A percentile compares a stretch with the other conserved stretches of the same genome.
Conservation (phyloP, 2,113 vertebrate genomes). For the Zeus faber region DNA sequence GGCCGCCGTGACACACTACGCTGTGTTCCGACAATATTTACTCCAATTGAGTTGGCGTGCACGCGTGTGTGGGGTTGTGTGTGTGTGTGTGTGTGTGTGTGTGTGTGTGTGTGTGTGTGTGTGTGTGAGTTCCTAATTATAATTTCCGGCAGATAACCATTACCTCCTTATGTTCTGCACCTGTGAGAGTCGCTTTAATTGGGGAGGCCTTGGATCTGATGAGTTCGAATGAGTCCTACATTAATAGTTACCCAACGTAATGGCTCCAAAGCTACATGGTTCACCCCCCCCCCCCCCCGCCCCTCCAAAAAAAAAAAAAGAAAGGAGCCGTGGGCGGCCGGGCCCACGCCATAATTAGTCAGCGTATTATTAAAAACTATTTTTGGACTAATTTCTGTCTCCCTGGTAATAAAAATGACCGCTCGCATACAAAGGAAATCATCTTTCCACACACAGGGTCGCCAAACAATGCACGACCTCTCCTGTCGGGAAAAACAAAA, state of each 20-base stretch:
- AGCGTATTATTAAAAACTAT: too few species aligned
- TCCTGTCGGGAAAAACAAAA: constrained; percentile 13
- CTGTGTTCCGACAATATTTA: constrained; percentile 13
- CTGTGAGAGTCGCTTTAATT: not conserved
- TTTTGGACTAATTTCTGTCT: too few species aligned
- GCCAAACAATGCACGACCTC: constrained; percentile 43
- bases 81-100: not conserved
- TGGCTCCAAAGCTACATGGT: constrained; percentile 34
- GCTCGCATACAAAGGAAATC: too few species aligned
- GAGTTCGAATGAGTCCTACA: constrained; percentile 40
- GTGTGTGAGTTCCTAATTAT: constrained; percentile 25
- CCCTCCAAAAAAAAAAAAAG: too few species aligned
- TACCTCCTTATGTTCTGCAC: constrained; percentile 37
- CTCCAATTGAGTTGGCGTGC: constrained; percentile 7
- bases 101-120: not conserved
- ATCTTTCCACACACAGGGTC: too few species aligned
- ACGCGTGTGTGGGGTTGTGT: constrained; percentile 18
- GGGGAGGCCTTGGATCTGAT: constrained; percentile 39
- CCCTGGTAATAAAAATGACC: too few species aligned
- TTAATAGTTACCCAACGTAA: constrained; percentile 36
- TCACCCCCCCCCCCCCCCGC: constrained; percentile 3
- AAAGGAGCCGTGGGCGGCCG: too few species aligned
- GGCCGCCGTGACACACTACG: too few species aligned
- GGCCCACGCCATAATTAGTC: too few species aligned
- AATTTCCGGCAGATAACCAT: too few species aligned